A percentile compares a stretch with the other conserved stretches of the same genome.
Evolutionary conservation across 2,797 vertebrate species (phyloP).

Genomic region (Spheniscus humboldti): DNA sequence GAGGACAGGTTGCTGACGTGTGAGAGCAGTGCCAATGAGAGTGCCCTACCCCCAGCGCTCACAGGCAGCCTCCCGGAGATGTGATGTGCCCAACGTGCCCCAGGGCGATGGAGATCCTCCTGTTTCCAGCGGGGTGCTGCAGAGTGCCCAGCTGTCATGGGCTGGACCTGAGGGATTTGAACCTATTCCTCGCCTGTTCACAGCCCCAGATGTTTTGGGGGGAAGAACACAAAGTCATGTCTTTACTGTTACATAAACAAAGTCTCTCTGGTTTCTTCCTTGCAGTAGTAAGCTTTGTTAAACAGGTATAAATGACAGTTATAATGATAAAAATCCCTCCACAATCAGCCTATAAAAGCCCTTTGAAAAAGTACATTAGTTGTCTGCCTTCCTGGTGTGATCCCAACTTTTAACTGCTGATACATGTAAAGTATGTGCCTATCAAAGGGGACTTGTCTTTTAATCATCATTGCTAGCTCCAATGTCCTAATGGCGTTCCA

Average conservation of each 20-base stretch:
- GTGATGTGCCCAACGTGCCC: neutral
- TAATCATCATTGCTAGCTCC: neutral
- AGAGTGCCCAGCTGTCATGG: neutral
- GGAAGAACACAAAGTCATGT: neutral
- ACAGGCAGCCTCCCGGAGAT: accelerated
- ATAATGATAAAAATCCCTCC: neutral
- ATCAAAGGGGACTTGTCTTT: neutral
- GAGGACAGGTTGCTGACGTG: accelerated
- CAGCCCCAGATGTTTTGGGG: neutral
- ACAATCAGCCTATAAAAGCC: neutral
- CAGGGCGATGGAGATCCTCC: neutral
- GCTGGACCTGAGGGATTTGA: neutral
- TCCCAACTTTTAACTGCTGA: neutral
- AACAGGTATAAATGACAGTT: neutral
- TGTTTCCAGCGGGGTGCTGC: accelerated
- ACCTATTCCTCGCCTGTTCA: neutral
- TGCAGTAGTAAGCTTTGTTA: neutral
- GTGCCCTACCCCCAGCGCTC: accelerated
- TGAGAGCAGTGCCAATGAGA: neutral
- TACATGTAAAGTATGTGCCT: neutral
- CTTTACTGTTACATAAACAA: neutral
- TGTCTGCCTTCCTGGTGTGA: neutral
- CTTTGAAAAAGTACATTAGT: neutral
- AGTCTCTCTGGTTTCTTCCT: neutral
- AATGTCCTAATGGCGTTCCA: neutral